A percentile compares a stretch with the other conserved stretches of the same genome.
These are phyloP conservation scores for Mesochorus sp. DNA, from an alignment of 2,888 invertebrate genomes.

Conservation along the genomic window DNA sequence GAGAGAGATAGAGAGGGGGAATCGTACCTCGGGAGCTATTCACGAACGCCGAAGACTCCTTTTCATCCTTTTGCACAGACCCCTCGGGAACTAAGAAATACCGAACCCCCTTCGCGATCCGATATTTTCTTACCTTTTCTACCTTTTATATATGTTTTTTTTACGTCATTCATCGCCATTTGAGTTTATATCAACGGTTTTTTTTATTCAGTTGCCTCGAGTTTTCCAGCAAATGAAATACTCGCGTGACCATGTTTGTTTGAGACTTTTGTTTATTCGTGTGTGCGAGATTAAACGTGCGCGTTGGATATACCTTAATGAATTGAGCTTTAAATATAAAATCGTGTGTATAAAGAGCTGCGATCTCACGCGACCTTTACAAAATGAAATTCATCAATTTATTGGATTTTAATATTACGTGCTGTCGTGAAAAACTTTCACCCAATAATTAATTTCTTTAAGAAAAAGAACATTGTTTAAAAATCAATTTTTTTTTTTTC, in stretches of 20 bases:
- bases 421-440: too few relatives aligned
- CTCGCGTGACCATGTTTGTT: background rate
- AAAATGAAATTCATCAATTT: too few relatives aligned
- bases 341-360: too few relatives aligned
- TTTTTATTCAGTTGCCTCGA: background rate
- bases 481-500: too few relatives aligned
- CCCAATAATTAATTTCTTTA: too few relatives aligned
- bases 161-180: constrained; percentile 31
- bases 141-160: constrained; percentile 28
- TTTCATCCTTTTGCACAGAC: background rate
- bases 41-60: constrained; percentile 33
- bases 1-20: constrained; percentile 2
- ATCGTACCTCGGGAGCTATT: constrained; percentile 29
- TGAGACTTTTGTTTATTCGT: background rate
- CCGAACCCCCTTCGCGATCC: constrained; percentile 4
- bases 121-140: constrained; percentile 36
- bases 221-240: background rate
- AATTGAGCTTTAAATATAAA: too few relatives aligned
- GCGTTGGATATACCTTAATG: too few relatives aligned
- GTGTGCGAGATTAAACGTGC: too few relatives aligned
- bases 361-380: too few relatives aligned
- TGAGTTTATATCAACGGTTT: background rate
- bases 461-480: too few relatives aligned
- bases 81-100: constrained; percentile 40
- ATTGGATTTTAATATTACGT: too few relatives aligned